Base-by-base conservation (phyloP, 1,140 invertebrate genomes). In the Calliopsis andreniformis region DNA sequence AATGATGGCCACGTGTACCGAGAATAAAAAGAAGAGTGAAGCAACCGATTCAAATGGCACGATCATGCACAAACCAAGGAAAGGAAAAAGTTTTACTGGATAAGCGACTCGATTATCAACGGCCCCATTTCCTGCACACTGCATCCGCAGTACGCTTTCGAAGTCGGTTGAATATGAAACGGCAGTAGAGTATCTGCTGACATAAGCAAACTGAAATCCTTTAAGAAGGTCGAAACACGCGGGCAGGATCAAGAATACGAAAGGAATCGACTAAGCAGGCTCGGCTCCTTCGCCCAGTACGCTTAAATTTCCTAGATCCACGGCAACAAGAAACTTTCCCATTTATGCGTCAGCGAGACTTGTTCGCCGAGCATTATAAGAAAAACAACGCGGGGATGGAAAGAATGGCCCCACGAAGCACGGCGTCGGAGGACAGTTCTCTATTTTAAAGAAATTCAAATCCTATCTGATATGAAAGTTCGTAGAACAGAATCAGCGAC, bases 401-500 rank as follows among this genome's bases (percentile, higher is more conserved):
- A 30, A 30, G 14, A 16, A 58, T 49, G 7, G 43, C 18, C 61
- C 45, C 30, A 32, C 4, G 14, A 53, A 23, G 61, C 30, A 53
- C 70, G 39, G 71, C 39, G 49, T 56, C 58, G 62, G n/a, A n/a
- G n/a, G n/a, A 12, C 62, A 23, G 47, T 30, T 77, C 63, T 69
- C 64, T 79, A 81, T 87, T 83, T 85, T 85, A 63, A 83, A 86
- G 76, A 86, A 83, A 87, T 86, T 88, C 79, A 83, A 87, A 88
- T 87, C 77, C 78, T 83, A 86, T 87, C 87, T 86, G 86, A 90
- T 87, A 84, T 70, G 73, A 84, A 88, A 87, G 79, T 88, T 86
- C 63, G 72, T 70, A 45, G 81, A 72, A 59, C 32, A 64, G 59
- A 82, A 80, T 80, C 66, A 53, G 51, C 49, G 16, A 30, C 28